Evolutionary conservation across 2,797 vertebrate species (phyloP).

Genomic region (Oryzias dopingdopingensis): DNA sequence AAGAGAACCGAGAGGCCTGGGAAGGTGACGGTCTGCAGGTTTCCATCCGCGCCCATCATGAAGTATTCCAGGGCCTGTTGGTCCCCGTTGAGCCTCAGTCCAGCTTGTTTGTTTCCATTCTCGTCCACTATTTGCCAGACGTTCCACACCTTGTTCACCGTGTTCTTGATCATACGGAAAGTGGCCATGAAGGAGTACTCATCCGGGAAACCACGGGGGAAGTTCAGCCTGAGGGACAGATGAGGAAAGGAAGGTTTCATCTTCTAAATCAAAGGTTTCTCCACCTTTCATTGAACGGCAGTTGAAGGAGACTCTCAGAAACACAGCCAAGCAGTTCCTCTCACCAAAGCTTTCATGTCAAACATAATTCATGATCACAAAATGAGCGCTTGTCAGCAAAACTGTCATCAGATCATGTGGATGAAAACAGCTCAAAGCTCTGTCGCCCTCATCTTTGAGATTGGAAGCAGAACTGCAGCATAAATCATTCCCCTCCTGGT

Average conservation of each 20-base stretch:
- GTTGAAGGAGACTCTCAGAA: neutral
- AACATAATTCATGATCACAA: slow-evolving; percentile 21
- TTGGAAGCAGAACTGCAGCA: slow-evolving; percentile 15
- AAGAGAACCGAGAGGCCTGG: slow-evolving; percentile 81
- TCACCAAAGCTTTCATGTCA: slow-evolving; percentile 19
- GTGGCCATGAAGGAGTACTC: slow-evolving; percentile 85
- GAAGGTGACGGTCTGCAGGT: slow-evolving; percentile 80
- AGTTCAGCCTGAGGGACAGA: slow-evolving; percentile 70
- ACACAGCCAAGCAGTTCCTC: neutral
- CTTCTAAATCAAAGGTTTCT: neutral
- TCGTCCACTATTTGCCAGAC: slow-evolving; percentile 83
- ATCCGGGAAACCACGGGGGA: slow-evolving; percentile 80
- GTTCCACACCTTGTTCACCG: slow-evolving; percentile 83
- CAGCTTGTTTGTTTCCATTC: slow-evolving; percentile 77
- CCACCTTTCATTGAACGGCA: neutral
- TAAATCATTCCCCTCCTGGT: slow-evolving; percentile 45
- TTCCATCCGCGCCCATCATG: slow-evolving; percentile 77
- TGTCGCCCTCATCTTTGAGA: slow-evolving; percentile 7
- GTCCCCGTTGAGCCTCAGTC: slow-evolving; percentile 80
- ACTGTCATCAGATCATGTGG: slow-evolving; percentile 17
- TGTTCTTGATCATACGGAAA: slow-evolving; percentile 84
- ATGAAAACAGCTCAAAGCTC: slow-evolving; percentile 38
- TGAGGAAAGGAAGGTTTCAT: neutral
- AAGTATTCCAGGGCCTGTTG: slow-evolving; percentile 83
- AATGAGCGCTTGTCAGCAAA: slow-evolving; percentile 6